A percentile compares a stretch with the other conserved stretches of the same genome.
Evolutionary conservation across 2,113 vertebrate genomes (phyloP).

Genomic region (Tragelaphus imberbis): DNA sequence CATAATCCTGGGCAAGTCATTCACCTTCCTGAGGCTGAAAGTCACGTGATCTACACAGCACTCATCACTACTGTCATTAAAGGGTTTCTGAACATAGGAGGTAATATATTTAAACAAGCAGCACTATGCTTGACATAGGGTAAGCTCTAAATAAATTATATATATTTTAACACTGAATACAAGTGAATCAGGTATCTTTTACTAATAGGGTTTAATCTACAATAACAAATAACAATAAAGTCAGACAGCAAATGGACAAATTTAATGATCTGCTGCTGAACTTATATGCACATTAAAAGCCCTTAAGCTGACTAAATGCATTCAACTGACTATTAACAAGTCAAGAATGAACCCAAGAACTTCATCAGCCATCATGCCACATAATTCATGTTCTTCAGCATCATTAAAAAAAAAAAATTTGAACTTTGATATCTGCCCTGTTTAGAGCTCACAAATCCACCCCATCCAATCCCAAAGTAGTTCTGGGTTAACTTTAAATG

Average conservation of each 20-base stretch:
- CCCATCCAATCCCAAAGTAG: neutral
- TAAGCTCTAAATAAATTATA: neutral
- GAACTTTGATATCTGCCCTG: neutral
- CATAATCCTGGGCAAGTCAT: neutral
- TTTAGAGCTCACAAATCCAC: neutral
- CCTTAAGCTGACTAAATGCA: too few relatives aligned
- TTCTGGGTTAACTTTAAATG: neutral
- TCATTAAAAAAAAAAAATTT: neutral
- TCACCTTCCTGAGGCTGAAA: neutral
- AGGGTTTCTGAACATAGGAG: neutral
- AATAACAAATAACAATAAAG: neutral
- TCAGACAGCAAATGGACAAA: neutral
- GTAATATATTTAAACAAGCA: neutral
- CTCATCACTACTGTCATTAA: neutral
- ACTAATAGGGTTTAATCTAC: neutral
- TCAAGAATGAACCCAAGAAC: neutral
- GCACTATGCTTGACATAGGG: neutral
- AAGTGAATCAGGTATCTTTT: neutral
- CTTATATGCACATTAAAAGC: neutral
- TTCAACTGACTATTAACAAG: neutral
- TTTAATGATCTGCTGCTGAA: neutral
- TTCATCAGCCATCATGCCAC: rapidly evolving
- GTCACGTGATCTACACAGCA: neutral
- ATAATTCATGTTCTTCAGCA: neutral
- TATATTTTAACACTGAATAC: neutral